Evolutionary conservation across 1,140 invertebrate genomes (phyloP), one percentile per base, ranked within the genome.

Genomic region (Zelostemma sp.): DNA sequence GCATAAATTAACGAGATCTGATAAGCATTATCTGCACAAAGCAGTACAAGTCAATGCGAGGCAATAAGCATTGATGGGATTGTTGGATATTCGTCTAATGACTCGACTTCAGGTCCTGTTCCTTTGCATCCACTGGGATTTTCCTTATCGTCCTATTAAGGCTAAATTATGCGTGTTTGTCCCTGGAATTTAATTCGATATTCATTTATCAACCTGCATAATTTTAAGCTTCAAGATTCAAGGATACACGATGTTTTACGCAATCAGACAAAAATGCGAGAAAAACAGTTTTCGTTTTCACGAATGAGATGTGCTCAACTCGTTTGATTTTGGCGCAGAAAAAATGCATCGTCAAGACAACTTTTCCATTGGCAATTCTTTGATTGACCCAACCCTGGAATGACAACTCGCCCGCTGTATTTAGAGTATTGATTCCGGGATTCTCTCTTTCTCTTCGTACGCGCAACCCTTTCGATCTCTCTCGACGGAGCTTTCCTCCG

Each of bases 61-160:
- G 64, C 55, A 25, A 53, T 60, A 54, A 67, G 69, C 62, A 49
- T 38, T 35, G 69, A 72, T 72, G 59, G 69, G 60, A 72, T 72
- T 65, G 64, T 64, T 60, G 43, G 69, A 72, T 72, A 72, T 57
- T 54, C 63, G n/a, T 62, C 58, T 67, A 72, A 72, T 72, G 69
- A 68, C 69, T 72, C 67, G 59, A 72, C 69, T 72, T 53, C 69
- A 72, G 64, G 68, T 72, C 69, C 64, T 49, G 64, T 55, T 64
- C 28, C 60, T 45, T n/a, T 28, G 46, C 25, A 48, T 46, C 19
- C 43, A 46, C 1, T 46, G 17, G 43, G 3, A 46, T 48, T 21
- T 21, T 14, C 14, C 46, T 48, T 48, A 28, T 48, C 46, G 19
- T 1, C 18, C 46, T 48, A 48, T 48, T 28, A 28, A 19, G 2